Base-by-base conservation (phyloP, 2,888 invertebrate species). In the Agriotes lineatus region DNA sequence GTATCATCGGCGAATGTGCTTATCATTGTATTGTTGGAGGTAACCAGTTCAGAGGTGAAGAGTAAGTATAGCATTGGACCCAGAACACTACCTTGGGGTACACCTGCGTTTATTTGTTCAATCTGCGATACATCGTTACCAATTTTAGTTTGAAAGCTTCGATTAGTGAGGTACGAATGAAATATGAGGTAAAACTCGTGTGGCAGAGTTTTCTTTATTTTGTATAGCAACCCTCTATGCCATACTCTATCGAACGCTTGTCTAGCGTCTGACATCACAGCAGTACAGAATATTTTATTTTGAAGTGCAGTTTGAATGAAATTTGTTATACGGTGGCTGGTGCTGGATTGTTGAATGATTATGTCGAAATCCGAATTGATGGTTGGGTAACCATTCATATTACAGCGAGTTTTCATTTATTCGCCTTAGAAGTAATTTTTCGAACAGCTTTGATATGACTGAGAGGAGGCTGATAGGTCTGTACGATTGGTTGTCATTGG, bases 301-400 rank as follows among this genome's bases (percentile, higher is more conserved):
- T n/a, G 48, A 5, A 48, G 22, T 22, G 48, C 48, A 22, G 48
- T 48, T 4, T 48, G 48, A 22, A 48, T 48, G 25, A 2, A 25
- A 25, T 48, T 57, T 16, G 22, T 39, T 16, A 54, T 19, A 1
- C 37, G 37, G n/a, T 57, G 48, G 48, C 48, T n/a, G 44, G 12
- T 44, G 44, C 44, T 58, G 58, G 12, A 58, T 44, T 18, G 58
- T 58, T 16, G 58, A 37, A 30, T 44, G 58, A 16, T n/a, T n/a
- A 7, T 25, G 58, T 10, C 18, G 9, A 39, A 58, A 58, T 9
- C 44, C 44, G n/a, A 62, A 52, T 45, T n/a, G n/a, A 5, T 18
- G 33, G 14, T 39, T 19, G 14, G 44, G 35, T 35, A 64, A 57
- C 19, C 9, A 65, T 16, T 22, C 16, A 33, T 42, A 5, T 20